Percentiles rank a stretch among this genome's conserved stretches.
Evolutionary conservation across 2,888 invertebrate genomes (phyloP).

Genomic region (Tiliacea aurago): DNA sequence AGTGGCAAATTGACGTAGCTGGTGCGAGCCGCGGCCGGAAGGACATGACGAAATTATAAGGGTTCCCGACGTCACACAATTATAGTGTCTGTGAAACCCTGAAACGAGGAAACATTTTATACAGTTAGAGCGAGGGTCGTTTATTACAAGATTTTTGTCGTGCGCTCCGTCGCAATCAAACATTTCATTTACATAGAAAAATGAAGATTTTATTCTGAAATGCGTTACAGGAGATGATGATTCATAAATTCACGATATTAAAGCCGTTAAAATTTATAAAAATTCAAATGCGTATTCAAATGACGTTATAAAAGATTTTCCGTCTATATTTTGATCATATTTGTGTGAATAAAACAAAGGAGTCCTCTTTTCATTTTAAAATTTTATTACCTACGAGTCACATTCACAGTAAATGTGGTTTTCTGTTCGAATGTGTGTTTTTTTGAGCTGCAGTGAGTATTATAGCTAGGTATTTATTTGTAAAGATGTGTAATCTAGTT

Average conservation of each 20-base stretch:
- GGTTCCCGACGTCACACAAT: conserved; percentile 54
- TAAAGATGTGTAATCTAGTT: conserved; percentile 60
- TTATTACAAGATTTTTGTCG: conserved; percentile 66
- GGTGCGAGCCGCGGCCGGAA: conserved; percentile 22
- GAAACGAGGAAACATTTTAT: conserved; percentile 58
- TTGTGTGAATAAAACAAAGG: conserved; percentile 35
- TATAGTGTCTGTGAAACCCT: conserved; percentile 59
- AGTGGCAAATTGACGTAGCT: conserved; percentile 47
- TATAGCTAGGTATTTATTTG: conserved; percentile 33
- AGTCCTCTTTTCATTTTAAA: conserved; percentile 31
- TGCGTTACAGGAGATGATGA: conserved; percentile 52
- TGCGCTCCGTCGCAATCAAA: conserved; percentile 64
- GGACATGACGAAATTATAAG: conserved; percentile 58
- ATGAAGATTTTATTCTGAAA: conserved; percentile 55
- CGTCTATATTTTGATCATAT: conserved; percentile 32
- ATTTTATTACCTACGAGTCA: conserved; percentile 21
- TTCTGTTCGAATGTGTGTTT: not conserved
- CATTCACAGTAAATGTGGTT: conserved; percentile 8
- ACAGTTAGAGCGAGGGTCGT: conserved; percentile 57
- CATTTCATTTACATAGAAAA: conserved; percentile 65
- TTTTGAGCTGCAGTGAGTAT: conserved; percentile 6
- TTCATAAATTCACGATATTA: conserved; percentile 62
- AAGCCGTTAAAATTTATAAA: conserved; percentile 59
- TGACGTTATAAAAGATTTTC: conserved; percentile 46
- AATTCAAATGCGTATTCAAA: conserved; percentile 48